Evolutionary conservation across 2,888 invertebrate genomes (phyloP), one percentile per base, ranked within the genome.

Genomic region (Spatulosminthurus flaviceps): DNA sequence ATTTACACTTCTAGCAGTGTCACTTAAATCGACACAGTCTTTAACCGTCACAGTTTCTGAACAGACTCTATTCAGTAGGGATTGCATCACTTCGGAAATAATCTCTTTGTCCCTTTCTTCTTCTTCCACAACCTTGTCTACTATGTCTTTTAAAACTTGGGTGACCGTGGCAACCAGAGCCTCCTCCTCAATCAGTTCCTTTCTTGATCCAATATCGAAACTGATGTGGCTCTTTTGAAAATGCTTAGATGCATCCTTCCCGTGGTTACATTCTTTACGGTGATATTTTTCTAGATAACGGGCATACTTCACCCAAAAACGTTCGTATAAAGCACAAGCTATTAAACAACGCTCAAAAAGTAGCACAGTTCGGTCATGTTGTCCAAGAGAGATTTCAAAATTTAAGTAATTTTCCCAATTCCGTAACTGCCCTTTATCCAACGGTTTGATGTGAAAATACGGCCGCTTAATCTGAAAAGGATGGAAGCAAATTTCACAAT

Each of bases 391-490:
- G 22, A 87, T 86, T 83, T 90, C 90, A 86, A 88, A 90, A 85
- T 90, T 89, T 70, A 90, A 85, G 84, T 90, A 90, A 76, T 89
- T 88, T 70, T 88, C 87, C 91, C 91, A 91, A 84, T 90, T 90
- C 82, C 89, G 88, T 79, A 91, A 84, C 85, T 91, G 90, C 0
- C 88, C 87, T 79, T 88, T 87, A 84, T 91, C 90, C 78, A 91
- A 86, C 60, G 90, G 89, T 83, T 90, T 90, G 28, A 90, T 89
- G 86, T 91, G 91, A 86, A 91, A 91, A 84, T 91, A 91, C 4
- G 90, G 90, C 4, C 91, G 87, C 79, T 89, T 89, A 61, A 91
- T 90, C 89, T 90, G 85, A 11, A 79, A 77, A 43, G 66, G 13
- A 73, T 26, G 26, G 22, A 72, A 78, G 24, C 60, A 21, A 79